Evolutionary conservation across 1,140 invertebrate species (phyloP), one percentile per base, ranked within the genome.

Genomic region (Drosophila rufa): DNA sequence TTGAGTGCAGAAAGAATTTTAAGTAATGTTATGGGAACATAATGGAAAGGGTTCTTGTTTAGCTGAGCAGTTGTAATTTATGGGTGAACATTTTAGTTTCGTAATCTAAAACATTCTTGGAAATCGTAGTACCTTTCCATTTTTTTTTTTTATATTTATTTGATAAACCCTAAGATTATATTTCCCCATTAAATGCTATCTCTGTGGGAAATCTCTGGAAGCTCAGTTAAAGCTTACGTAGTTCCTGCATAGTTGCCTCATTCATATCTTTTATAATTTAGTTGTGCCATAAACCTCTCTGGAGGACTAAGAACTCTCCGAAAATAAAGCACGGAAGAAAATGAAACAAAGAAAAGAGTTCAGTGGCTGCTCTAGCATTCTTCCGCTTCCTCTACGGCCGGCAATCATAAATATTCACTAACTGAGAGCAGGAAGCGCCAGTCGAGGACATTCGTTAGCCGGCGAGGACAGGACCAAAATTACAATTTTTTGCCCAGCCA

Each of bases 401-500:
- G 55, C 42, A 64, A 79, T 64, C 82, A 79, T 89, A 86, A 86
- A 86, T 86, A 86, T 86, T 86, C 80, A 87, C 83, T 87, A 87
- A 61, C 62, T 75, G 36, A 69, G 82, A 50, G 58, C 42, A 75
- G 70, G 70, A 75, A 75, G 36, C 59, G 43, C 36, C 33, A 40
- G 50, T 40, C 68, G 51, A 53, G 75, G 74, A 77, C 75, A 78
- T 78, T 78, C 77, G 75, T 78, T 78, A 69, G 75, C 48, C 25
- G 8, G 70, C 45, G 43, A 78, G 75, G 80, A 86, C 82, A 87
- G 66, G 59, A 68, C 79, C 69, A 42, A 82, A 78, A 86, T 86
- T 87, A 82, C 82, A 87, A 82, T 86, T 87, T 87, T 65, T 53
- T 58, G 69, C 65, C 60, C 65, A 75, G 64, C 70, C 76, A 47